Evolutionary conservation across 2,888 invertebrate species (phyloP).

Genomic region (Lepeophtheirus nordmannii): DNA sequence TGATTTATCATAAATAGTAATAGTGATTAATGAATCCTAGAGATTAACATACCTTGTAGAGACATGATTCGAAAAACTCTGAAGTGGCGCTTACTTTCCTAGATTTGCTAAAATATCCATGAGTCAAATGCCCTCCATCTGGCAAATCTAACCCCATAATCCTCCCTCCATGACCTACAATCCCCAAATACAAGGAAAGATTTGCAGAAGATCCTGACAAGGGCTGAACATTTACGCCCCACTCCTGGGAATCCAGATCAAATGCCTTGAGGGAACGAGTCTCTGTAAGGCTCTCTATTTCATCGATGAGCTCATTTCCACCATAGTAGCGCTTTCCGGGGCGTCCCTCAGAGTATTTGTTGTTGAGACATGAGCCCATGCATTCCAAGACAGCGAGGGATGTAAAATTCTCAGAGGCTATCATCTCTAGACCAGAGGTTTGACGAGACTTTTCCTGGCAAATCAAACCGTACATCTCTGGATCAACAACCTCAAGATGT

Average conservation of each 20-base stretch:
- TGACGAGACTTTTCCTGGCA: constrained; percentile 35
- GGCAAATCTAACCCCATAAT: constrained; percentile 89
- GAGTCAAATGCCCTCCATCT: constrained; percentile 89
- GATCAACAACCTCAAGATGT: constrained; percentile 3
- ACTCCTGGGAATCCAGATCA: constrained; percentile 59
- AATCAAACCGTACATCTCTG: constrained; percentile 19
- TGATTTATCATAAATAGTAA: constrained; percentile 24
- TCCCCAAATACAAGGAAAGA: constrained; percentile 83
- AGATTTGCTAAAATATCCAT: constrained; percentile 68
- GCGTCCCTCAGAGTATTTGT: constrained; percentile 35
- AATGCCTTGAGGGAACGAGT: constrained; percentile 42
- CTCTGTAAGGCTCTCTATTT: constrained; percentile 41
- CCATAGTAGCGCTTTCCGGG: constrained; percentile 61
- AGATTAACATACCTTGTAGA: constrained; percentile 58
- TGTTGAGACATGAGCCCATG: constrained; percentile 40
- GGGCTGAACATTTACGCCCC: constrained; percentile 97
- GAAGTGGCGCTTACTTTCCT: constrained; percentile 80
- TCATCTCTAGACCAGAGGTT: constrained; percentile 40
- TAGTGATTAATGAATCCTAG: background rate
- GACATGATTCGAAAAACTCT: constrained; percentile 94
- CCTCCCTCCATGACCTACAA: constrained; percentile 76
- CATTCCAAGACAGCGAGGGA: constrained; percentile 33
- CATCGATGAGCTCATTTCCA: constrained; percentile 86
- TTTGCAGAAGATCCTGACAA: constrained; percentile 93
- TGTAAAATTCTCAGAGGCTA: constrained; percentile 40